phyloP scores from a whole-genome alignment of 2,113 vertebrate species.

The Chaetodon auriga region DNA sequence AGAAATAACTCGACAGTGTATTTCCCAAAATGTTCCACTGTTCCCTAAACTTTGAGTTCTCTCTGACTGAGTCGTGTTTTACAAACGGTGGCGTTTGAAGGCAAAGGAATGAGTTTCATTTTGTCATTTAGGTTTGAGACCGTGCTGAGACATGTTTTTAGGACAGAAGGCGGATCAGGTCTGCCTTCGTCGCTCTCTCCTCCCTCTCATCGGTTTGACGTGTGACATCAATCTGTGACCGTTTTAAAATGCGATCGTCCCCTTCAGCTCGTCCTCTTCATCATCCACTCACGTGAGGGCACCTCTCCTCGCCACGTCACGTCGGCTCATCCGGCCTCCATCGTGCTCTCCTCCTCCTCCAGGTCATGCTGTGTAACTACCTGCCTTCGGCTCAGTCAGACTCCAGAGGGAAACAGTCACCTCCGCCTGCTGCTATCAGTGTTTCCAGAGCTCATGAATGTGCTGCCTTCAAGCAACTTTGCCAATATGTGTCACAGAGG shows the following conservation, averaged over 20 bases:
- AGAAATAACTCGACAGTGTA: too few species aligned
- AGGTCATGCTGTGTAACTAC: slow-evolving; percentile 10
- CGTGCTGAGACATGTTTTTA: too few species aligned
- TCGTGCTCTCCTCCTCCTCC: slow-evolving; percentile 2
- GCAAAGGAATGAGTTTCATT: too few species aligned
- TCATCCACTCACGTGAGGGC: slow-evolving; percentile 35
- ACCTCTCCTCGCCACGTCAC: not conserved
- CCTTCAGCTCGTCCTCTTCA: slow-evolving; percentile 5
- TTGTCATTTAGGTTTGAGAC: not conserved
- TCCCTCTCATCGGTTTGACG: not conserved
- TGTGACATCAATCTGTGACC: slow-evolving; percentile 1
- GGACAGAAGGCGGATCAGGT: not conserved
- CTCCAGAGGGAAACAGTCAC: not conserved
- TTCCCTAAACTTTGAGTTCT: too few species aligned
- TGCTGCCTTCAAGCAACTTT: not conserved
- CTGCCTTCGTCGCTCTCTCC: not conserved
- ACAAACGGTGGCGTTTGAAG: too few species aligned
- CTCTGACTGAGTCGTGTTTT: too few species aligned
- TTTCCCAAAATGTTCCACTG: too few species aligned
- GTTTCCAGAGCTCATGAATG: not conserved
- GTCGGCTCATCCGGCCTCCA: slow-evolving; percentile 1
- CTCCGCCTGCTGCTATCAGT: not conserved
- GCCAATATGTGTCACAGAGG: not conserved
- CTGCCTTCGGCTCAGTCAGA: not conserved
- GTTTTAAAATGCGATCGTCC: too few species aligned